These are phyloP conservation scores for Choristoneura rosaceana DNA, from an alignment of 2,888 invertebrate species.

Conservation along the genomic window DNA sequence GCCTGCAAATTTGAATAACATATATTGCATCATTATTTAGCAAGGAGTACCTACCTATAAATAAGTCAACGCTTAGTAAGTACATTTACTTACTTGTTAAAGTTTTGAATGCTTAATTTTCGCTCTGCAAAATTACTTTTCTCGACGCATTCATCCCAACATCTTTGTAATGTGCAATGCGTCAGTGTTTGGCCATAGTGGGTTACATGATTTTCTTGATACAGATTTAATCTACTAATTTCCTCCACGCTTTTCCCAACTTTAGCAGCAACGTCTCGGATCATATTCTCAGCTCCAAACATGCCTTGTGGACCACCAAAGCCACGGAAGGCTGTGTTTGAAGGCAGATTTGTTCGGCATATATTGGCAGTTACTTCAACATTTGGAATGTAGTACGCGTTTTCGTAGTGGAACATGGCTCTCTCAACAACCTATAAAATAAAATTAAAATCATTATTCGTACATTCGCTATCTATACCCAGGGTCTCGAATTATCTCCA, in stretches of 20 bases:
- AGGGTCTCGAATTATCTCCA: too few relatives aligned
- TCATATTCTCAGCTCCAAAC: conserved; percentile 92
- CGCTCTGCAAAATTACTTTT: conserved; percentile 88
- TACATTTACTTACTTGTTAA: conserved; percentile 87
- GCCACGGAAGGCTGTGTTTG: conserved; percentile 97
- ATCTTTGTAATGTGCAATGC: conserved; percentile 90
- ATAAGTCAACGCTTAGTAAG: not conserved
- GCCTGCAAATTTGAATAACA: conserved; percentile 72
- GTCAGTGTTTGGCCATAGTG: conserved; percentile 91
- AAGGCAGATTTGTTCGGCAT: conserved; percentile 95
- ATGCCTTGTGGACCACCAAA: conserved; percentile 97
- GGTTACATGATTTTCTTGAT: conserved; percentile 90
- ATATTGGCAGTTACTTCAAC: conserved; percentile 89
- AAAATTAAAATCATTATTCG: not conserved
- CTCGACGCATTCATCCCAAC: conserved; percentile 92
- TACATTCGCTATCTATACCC: too few relatives aligned
- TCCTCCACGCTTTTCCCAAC: conserved; percentile 87
- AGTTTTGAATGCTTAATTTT: conserved; percentile 85
- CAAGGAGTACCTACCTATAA: conserved; percentile 4
- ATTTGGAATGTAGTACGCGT: conserved; percentile 92
- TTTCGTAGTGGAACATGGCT: conserved; percentile 93
- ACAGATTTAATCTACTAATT: conserved; percentile 91
- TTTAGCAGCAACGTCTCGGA: conserved; percentile 90
- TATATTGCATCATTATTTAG: not conserved
- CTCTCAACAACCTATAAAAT: conserved; percentile 90